phyloP scores from a whole-genome alignment of 1,140 invertebrate genomes.

The Andrena cerasifolii region DNA sequence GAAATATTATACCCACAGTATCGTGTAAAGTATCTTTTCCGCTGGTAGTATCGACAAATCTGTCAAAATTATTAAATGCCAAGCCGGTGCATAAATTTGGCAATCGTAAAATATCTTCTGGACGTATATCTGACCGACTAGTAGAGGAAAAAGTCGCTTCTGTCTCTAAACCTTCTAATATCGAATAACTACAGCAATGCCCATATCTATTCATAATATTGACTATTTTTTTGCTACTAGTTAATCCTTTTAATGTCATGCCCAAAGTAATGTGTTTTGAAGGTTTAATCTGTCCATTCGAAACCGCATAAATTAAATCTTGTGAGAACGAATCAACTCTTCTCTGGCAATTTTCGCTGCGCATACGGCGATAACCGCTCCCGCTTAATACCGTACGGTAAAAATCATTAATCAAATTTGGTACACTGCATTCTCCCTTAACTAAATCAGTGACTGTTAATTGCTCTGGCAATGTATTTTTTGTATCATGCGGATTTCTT shows the following conservation, averaged over 20 bases:
- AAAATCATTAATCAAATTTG: slow-evolving; percentile 51
- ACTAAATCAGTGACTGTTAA: slow-evolving; percentile 47
- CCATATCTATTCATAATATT: slow-evolving; percentile 29
- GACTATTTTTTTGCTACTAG: slow-evolving; percentile 16
- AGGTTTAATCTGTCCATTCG: slow-evolving; percentile 20
- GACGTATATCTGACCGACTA: slow-evolving; percentile 7
- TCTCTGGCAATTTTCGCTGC: not conserved
- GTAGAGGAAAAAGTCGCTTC: slow-evolving; percentile 20
- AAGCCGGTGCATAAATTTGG: slow-evolving; percentile 2
- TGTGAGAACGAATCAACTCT: slow-evolving; percentile 19
- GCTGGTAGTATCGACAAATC: slow-evolving; percentile 4
- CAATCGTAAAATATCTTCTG: slow-evolving; percentile 12
- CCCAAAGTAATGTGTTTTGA: slow-evolving; percentile 15
- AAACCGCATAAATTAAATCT: slow-evolving; percentile 44
- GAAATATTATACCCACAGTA: slow-evolving; percentile 53
- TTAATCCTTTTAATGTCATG: slow-evolving; percentile 19
- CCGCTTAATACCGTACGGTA: slow-evolving; percentile 25
- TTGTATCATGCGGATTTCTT: no score
- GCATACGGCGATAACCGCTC: not conserved
- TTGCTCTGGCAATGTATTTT: slow-evolving; percentile 47
- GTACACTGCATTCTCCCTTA: slow-evolving; percentile 55
- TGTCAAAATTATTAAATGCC: slow-evolving; percentile 33
- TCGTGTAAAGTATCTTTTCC: slow-evolving; percentile 41
- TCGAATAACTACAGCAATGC: slow-evolving; percentile 16
- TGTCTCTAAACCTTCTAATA: slow-evolving; percentile 15